phyloP scores from a whole-genome alignment of 2,888 invertebrate genomes.

The Apamea epomidion region DNA sequence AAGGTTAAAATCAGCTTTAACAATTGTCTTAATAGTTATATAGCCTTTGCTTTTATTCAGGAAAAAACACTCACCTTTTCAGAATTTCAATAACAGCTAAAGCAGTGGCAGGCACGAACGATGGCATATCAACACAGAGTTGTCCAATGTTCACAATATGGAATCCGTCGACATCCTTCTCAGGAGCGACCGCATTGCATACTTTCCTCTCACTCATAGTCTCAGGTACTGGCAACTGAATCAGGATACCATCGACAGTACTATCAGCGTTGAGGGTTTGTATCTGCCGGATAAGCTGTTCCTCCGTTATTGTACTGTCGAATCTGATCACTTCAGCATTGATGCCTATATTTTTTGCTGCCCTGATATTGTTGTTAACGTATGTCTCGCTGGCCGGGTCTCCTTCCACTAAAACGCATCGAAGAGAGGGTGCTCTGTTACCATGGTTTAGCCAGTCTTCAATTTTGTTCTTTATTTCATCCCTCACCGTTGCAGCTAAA shows the following conservation, averaged over 20 bases:
- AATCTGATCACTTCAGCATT: slow-evolving; percentile 92
- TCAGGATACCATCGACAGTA: slow-evolving; percentile 95
- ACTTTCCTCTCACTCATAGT: slow-evolving; percentile 94
- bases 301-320: slow-evolving; percentile 91
- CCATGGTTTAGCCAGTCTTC: slow-evolving; percentile 91
- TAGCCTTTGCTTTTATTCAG: not conserved
- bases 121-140: slow-evolving; percentile 93
- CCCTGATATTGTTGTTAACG: slow-evolving; percentile 94
- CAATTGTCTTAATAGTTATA: not conserved
- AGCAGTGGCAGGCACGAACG: slow-evolving; percentile 95
- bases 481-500: slow-evolving; percentile 92
- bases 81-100: slow-evolving; percentile 93
- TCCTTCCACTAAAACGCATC: slow-evolving; percentile 95
- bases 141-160: slow-evolving; percentile 95
- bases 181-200: slow-evolving; percentile 94
- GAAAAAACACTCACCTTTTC: slow-evolving; percentile 87
- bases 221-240: slow-evolving; percentile 95
- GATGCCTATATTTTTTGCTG: slow-evolving; percentile 91
- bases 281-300: slow-evolving; percentile 92
- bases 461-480: slow-evolving; percentile 92
- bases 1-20: not conserved
- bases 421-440: slow-evolving; percentile 92
- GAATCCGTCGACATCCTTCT: slow-evolving; percentile 98
- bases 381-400: slow-evolving; percentile 96
- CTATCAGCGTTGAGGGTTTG: slow-evolving; percentile 92